These are phyloP conservation scores for Lasioglossum oenotherae DNA, from an alignment of 2,888 invertebrate species.

Conservation along the genomic window DNA sequence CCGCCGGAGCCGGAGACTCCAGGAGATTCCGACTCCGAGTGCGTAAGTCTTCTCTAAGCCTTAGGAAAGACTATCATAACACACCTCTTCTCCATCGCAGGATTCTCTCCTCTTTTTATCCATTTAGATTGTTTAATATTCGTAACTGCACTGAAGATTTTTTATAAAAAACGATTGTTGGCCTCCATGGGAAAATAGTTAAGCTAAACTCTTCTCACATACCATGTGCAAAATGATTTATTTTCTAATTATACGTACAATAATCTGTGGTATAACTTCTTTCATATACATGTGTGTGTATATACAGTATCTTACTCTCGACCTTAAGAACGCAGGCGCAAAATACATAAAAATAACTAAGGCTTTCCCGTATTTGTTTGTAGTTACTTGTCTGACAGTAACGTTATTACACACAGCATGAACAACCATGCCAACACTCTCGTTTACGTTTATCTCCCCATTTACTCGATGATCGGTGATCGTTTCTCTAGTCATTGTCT, in stretches of 20 bases:
- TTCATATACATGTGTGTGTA: slow-evolving; percentile 57
- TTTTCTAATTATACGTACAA: slow-evolving; percentile 76
- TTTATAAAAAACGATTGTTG: background rate
- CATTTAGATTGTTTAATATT: background rate
- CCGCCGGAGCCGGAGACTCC: too few relatives aligned
- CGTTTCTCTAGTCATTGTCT: background rate
- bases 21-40: too few relatives aligned
- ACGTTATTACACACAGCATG: slow-evolving; percentile 52
- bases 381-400: slow-evolving; percentile 39
- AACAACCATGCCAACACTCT: slow-evolving; percentile 25
- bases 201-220: slow-evolving; percentile 17
- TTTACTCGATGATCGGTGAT: slow-evolving; percentile 21
- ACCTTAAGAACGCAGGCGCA: slow-evolving; percentile 62
- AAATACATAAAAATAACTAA: slow-evolving; percentile 64
- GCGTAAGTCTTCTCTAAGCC: too few relatives aligned
- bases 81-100: background rate
- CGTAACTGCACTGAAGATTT: background rate
- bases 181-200: background rate
- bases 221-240: slow-evolving; percentile 77
- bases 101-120: too few relatives aligned
- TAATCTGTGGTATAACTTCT: slow-evolving; percentile 76
- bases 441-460: background rate
- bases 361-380: slow-evolving; percentile 52
- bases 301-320: slow-evolving; percentile 70
- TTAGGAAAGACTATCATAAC: background rate